Conservation (phyloP, 2,888 invertebrate genomes). For the Apotomis turbidana region DNA sequence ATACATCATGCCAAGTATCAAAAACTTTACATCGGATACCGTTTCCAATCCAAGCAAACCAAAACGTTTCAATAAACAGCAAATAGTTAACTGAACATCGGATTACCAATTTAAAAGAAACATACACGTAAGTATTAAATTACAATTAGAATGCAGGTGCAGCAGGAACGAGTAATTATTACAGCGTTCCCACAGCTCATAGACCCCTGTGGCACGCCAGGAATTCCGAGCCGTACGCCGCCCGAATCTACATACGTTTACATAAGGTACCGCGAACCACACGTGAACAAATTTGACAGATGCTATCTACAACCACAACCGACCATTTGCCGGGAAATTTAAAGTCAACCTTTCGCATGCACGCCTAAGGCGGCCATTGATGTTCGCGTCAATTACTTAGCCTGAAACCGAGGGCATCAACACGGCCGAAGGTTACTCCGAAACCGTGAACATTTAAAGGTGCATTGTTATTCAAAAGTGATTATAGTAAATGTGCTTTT, state of each 20-base stretch:
- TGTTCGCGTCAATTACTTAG: conserved; percentile 20
- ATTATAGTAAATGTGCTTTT: conserved; percentile 43
- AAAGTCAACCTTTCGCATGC: conserved; percentile 24
- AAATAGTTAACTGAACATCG: conserved; percentile 7
- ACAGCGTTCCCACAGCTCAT: conserved; percentile 37
- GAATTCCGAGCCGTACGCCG: conserved; percentile 31
- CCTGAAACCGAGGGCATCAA: conserved; percentile 20
- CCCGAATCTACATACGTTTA: conserved; percentile 38
- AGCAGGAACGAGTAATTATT: conserved; percentile 29
- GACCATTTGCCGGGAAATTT: conserved; percentile 11
- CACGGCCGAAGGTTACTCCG: conserved; percentile 10
- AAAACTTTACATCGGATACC: too few species aligned
- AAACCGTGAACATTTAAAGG: conserved; percentile 29
- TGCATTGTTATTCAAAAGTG: conserved; percentile 45
- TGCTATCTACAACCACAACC: conserved; percentile 22
- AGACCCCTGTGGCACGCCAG: conserved; percentile 22
- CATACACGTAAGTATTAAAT: conserved; percentile 30
- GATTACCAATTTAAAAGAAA: conserved; percentile 17
- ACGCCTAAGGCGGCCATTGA: conserved; percentile 19
- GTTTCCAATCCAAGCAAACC: too few species aligned
- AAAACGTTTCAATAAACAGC: too few species aligned
- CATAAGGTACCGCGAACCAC: conserved; percentile 31
- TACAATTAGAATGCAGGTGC: conserved; percentile 40
- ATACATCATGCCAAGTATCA: too few species aligned
- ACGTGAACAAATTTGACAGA: conserved; percentile 37